Conservation (phyloP, 2,797 vertebrate species). For the Sarcoramphus papa region DNA sequence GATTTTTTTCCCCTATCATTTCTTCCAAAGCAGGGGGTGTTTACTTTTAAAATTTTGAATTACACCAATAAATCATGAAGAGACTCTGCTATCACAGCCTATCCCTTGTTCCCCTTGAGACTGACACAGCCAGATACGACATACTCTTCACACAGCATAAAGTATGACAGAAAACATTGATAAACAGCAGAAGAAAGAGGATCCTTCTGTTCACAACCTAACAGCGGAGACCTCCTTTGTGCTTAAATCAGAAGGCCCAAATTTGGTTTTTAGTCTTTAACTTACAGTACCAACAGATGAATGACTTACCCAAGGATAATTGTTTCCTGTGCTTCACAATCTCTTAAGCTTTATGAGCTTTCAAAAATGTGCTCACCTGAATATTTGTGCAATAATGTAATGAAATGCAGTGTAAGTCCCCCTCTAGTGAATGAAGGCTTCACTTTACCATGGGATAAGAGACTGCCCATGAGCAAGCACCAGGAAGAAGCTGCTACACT, state of each 20-base stretch:
- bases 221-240: background rate
- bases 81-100: background rate
- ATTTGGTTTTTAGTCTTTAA: background rate
- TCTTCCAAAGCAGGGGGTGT: background rate
- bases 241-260: background rate
- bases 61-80: background rate
- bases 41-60: background rate
- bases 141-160: background rate
- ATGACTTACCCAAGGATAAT: background rate
- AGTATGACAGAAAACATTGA: background rate
- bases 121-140: background rate
- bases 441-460: background rate
- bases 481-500: background rate
- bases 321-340: background rate
- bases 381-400: background rate
- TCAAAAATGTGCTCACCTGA: background rate
- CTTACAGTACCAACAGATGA: background rate
- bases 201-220: background rate
- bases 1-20: background rate
- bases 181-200: background rate
- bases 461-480: background rate
- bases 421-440: background rate
- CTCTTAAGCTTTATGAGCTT: background rate
- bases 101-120: background rate
- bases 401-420: background rate